Conservation (phyloP, 2,888 invertebrate genomes). For the Ametastegia equiseti region DNA sequence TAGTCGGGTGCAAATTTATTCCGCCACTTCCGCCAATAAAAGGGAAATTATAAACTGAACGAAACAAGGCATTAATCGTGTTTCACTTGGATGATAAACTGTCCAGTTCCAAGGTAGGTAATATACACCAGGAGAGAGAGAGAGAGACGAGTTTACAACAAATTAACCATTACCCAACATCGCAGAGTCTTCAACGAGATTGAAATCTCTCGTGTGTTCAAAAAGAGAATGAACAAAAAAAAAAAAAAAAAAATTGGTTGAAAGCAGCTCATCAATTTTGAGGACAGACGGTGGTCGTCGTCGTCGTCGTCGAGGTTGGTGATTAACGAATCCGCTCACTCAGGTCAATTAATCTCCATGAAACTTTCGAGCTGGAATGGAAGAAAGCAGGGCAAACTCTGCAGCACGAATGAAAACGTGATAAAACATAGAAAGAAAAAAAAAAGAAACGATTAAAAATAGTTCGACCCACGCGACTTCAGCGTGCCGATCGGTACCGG, state of each 20-base stretch:
- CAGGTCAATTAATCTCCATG: constrained; percentile 38
- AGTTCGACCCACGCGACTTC: constrained; percentile 19
- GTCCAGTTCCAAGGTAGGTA: neutral
- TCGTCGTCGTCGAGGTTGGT: no score
- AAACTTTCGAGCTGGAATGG: constrained; percentile 25
- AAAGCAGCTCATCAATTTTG: constrained; percentile 36
- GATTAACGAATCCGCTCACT: constrained; percentile 36
- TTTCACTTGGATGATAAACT: neutral
- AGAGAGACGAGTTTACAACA: neutral
- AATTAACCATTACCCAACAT: neutral
- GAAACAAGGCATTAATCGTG: neutral
- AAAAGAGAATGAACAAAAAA: constrained; percentile 14
- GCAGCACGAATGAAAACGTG: constrained; percentile 32
- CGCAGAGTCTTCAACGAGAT: neutral
- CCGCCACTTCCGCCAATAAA: neutral
- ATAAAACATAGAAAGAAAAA: neutral
- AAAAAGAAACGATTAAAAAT: constrained; percentile 8
- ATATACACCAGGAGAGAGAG: no score
- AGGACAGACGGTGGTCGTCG: constrained; percentile 21
- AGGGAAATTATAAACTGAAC: neutral
- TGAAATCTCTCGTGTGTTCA: constrained; percentile 19
- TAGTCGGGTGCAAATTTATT: neutral
- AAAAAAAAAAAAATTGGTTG: neutral
- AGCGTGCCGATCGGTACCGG: constrained; percentile 25
- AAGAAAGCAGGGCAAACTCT: neutral